Evolutionary conservation across 2,113 vertebrate genomes (phyloP), one percentile per base, ranked within the genome.

Genomic region (Hemichromis elongatus): DNA sequence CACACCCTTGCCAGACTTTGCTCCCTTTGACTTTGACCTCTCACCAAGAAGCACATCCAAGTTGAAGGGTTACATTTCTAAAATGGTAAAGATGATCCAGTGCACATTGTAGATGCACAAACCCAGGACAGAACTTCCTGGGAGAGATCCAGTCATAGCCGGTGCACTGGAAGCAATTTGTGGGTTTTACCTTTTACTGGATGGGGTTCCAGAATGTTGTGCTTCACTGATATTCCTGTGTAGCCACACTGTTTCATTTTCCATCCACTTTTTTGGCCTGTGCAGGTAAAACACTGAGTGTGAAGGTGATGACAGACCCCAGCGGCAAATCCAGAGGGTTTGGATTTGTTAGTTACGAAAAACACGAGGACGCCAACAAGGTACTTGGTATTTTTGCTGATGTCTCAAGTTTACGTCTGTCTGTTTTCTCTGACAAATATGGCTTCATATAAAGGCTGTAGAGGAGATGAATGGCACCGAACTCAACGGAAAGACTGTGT

Each of bases 401-500:
- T 83, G 26, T n/a, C 19, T 40, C 1, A 57, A 45, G 7, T 80
- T 35, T 81, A 2, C 63, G 14, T 40, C 24, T 55, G 7, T 47
- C 3, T 10, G 6, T 56, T 52, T 45, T 42, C 55, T 61, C 30
- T 73, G 35, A 83, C 73, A 9, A 80, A 55, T 11, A 33, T 81
- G 57, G 6, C 66, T 82, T 47, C 3, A 9, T 86, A 42, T 40
- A 54, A 88, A 99, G 99, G 99, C 98, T 3, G 98, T 99, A 50
- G 98, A 99, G 95, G 99, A 99, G 68, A 99, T 99, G 98, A 99
- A 99, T 0, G 98, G 99, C 45, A 98, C 96, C n/a, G 99, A 99
- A 50, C 96, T 99, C 86, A 97, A 97, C 2, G 98, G 98, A 10
- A 99, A 99, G 88, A 95, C 97, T 18, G 97, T 99, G 83, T 99